Percentiles rank a stretch among this genome's conserved stretches.
phyloP scores from a whole-genome alignment of 2,797 vertebrate genomes.

The Crenuchus spilurus region DNA sequence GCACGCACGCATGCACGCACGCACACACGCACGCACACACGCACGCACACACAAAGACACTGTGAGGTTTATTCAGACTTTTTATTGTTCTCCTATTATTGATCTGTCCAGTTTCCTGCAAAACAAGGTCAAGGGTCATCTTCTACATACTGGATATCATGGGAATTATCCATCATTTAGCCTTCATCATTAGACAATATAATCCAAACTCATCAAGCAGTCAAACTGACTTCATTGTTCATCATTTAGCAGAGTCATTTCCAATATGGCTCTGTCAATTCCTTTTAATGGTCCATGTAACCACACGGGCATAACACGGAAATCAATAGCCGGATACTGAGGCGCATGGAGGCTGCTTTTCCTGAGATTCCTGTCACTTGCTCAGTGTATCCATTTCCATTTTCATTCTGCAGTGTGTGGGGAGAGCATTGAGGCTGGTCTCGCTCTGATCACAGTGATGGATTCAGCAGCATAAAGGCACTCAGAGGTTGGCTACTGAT shows the following conservation, averaged over 20 bases:
- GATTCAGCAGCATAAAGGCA: neutral
- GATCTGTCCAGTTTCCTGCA: neutral
- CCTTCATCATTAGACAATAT: neutral
- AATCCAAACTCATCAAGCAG: neutral
- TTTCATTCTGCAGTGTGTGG: neutral
- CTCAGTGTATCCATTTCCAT: neutral
- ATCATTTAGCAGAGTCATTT: neutral
- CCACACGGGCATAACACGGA: neutral
- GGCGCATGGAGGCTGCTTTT: neutral
- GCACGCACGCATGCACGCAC: neutral
- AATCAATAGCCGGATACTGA: slow-evolving; percentile 4
- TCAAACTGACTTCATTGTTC: neutral
- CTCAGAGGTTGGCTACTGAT: neutral
- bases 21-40: neutral
- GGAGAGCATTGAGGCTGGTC: neutral
- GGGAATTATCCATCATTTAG: neutral
- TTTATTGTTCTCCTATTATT: neutral
- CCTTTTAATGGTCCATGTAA: neutral
- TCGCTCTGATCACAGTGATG: no score
- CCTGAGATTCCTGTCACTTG: neutral
- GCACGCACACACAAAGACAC: neutral
- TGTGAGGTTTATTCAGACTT: no score
- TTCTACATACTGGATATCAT: neutral
- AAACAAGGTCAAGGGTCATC: neutral
- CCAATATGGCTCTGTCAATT: slow-evolving; percentile 10